Percentiles rank a stretch among this genome's conserved stretches.
phyloP scores from a whole-genome alignment of 1,140 invertebrate genomes.

The Neomicropteryx cornuta region DNA sequence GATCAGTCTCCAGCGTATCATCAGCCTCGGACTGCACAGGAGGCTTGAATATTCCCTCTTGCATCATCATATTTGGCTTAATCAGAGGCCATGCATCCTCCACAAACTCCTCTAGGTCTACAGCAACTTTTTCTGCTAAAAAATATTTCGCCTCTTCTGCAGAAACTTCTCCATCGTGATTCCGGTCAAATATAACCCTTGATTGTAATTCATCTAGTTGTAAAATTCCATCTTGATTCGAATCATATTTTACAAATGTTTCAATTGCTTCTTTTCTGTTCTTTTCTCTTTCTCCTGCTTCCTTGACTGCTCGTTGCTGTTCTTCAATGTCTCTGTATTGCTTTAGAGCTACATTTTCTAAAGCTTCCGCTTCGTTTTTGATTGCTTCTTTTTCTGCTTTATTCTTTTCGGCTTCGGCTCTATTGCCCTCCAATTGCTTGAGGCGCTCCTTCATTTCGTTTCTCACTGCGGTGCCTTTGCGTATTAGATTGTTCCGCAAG shows the following conservation, averaged over 20 bases:
- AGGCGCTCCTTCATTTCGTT: conserved; percentile 60
- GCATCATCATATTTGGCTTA: conserved; percentile 67
- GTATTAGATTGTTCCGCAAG: conserved; percentile 62
- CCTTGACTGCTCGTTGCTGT: conserved; percentile 43
- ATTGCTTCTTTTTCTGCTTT: conserved; percentile 62
- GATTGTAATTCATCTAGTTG: conserved; percentile 68
- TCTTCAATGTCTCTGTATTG: conserved; percentile 61
- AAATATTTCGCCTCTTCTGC: conserved; percentile 79
- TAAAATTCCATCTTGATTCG: conserved; percentile 65
- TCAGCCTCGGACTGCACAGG: conserved; percentile 19
- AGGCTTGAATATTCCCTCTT: conserved; percentile 54
- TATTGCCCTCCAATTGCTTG: conserved; percentile 57
- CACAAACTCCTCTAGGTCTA: conserved; percentile 61
- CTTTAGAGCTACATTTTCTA: conserved; percentile 65
- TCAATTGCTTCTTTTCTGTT: conserved; percentile 50
- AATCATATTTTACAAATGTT: conserved; percentile 65
- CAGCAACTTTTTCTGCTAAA: conserved; percentile 56
- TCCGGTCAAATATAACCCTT: conserved; percentile 71
- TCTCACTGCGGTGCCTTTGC: conserved; percentile 63
- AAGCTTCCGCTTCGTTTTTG: conserved; percentile 60
- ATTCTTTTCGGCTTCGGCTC: conserved; percentile 56
- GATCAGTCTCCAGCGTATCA: conserved; percentile 27
- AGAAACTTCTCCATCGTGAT: conserved; percentile 75
- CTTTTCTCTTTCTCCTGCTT: conserved; percentile 47
- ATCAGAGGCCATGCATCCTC: conserved; percentile 60